Evolutionary conservation across 1,140 invertebrate genomes (phyloP).

Genomic region (Pollicipes pollicipes): DNA sequence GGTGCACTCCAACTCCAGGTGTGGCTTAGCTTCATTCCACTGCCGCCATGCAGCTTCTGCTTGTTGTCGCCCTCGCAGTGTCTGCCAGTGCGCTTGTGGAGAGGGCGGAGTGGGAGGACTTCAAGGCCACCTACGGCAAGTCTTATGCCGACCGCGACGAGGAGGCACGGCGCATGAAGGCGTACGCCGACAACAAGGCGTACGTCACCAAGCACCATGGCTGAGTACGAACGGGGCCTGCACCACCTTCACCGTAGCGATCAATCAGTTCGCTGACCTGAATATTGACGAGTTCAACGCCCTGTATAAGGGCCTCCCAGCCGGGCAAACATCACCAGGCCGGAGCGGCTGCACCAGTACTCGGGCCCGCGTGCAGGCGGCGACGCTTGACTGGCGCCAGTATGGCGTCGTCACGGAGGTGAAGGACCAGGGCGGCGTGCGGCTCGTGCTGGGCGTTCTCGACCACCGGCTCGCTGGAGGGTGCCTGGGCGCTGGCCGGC

Average conservation of each 20-base stretch:
- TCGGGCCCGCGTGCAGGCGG: no score
- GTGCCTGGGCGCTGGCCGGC: not conserved
- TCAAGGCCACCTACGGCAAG: no score
- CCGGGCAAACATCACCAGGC: not conserved
- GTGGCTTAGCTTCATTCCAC: no score
- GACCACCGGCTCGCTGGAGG: slow-evolving; percentile 26
- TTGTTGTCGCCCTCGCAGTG: no score
- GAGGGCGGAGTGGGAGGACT: no score
- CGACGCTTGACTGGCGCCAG: slow-evolving; percentile 65
- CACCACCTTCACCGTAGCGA: slow-evolving; percentile 42
- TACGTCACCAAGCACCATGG: not conserved
- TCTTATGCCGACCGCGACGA: no score
- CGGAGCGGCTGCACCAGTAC: not conserved
- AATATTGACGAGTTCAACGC: slow-evolving; percentile 59
- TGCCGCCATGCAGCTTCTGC: no score
- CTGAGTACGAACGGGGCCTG: slow-evolving; percentile 35
- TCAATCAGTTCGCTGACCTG: slow-evolving; percentile 74
- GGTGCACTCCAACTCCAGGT: no score
- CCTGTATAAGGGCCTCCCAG: slow-evolving; percentile 53
- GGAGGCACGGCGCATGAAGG: no score
- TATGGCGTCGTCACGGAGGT: slow-evolving; percentile 73
- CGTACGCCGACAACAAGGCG: not conserved
- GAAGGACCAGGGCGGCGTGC: slow-evolving; percentile 85
- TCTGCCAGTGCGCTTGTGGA: no score
- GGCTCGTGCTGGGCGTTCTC: slow-evolving; percentile 92